phyloP scores from a whole-genome alignment of 2,113 vertebrate species.

The Ovis aries region DNA sequence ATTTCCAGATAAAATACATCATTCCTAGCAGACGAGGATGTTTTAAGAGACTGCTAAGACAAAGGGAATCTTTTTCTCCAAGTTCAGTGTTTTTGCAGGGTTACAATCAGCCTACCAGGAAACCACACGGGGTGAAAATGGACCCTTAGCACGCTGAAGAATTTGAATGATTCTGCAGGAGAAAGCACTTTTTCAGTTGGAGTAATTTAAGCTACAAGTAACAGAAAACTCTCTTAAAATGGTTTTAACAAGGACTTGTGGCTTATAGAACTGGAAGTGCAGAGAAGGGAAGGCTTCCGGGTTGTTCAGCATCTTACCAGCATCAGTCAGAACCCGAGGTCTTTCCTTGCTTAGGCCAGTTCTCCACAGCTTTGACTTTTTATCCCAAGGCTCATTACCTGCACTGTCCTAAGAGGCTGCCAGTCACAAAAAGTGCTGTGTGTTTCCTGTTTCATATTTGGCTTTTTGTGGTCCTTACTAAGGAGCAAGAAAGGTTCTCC shows the following conservation, averaged over 20 bases:
- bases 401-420: neutral
- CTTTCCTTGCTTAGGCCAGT: neutral
- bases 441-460: neutral
- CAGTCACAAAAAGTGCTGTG: neutral
- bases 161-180: neutral
- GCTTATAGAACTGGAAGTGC: neutral
- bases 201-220: neutral
- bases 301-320: rapidly evolving
- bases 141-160: neutral
- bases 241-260: neutral
- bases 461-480: neutral
- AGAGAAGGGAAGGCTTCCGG: neutral
- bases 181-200: neutral
- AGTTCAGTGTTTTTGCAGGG: neutral
- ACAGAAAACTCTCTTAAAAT: neutral
- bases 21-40: constrained; percentile 37
- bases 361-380: neutral
- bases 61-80: neutral
- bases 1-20: constrained; percentile 59
- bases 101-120: neutral
- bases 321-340: too few species aligned
- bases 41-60: constrained; percentile 32
- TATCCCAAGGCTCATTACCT: neutral
- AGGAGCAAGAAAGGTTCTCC: neutral
- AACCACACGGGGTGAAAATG: neutral